Evolutionary conservation across 2,888 invertebrate genomes (phyloP), one percentile per base, ranked within the genome.

Genomic region (Netelia fuscicornis): DNA sequence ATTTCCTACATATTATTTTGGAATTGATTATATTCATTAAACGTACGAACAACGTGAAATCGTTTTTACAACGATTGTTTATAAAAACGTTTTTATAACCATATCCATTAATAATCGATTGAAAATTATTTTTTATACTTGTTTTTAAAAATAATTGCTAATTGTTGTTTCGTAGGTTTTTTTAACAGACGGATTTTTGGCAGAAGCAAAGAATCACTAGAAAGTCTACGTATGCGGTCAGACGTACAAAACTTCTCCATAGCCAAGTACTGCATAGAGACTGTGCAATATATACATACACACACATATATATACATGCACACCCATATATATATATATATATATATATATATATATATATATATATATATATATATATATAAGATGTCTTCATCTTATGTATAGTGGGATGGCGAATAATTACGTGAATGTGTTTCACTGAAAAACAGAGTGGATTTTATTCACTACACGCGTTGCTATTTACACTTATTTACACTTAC

Each of bases 201-300:
- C 20, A 23, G 17, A n/a, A 11, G 20, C 60, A 48, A 23, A 44
- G 67, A n/a, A 30, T 70, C 64, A 76, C 64, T 80, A 48, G 48
- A 60, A 71, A 80, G 37, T 37, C 68, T n/a, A 8, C 54, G 79
- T 71, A n/a, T 64, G 44, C 56, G 82, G 48, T 74, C 72, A 67
- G 72, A 62, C 79, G 68, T 37, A 5, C 2, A 11, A 42, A 76
- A 84, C 62, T 74, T 62, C 52, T 62, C 20, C 20, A 76, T 30
- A 56, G 62, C n/a, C 17, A 52, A 44, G 42, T 23, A 37, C 58
- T 13, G 60, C 37, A 54, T 25, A 77, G 72, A 81, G 81, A 25
- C 70, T 54, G 23, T 23, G n/a, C 42, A 30, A 13, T 52, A 62
- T 48, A 10, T 60, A 25, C 48, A 56, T 17, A 20, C 20, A 56